Conservation (phyloP, 1,140 invertebrate genomes). For the Xylocopa sonorina region DNA sequence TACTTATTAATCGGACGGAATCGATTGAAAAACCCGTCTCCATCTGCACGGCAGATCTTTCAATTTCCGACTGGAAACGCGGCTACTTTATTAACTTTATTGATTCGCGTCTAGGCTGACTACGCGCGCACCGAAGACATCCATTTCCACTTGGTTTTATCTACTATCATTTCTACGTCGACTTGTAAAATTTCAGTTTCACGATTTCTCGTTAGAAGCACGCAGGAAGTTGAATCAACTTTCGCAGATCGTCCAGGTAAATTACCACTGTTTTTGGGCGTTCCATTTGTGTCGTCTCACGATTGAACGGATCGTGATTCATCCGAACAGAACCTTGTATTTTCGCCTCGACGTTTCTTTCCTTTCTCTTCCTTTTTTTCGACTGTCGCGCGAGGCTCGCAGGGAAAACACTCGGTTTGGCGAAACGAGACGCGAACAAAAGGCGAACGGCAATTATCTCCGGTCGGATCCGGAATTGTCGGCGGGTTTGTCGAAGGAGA, state of each 20-base stretch:
- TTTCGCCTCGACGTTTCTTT: too few species aligned
- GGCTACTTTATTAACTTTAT: constrained; percentile 61
- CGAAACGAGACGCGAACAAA: background rate
- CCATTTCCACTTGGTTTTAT: constrained; percentile 31
- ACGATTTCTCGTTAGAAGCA: too few species aligned
- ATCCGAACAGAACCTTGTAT: too few species aligned
- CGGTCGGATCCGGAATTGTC: background rate
- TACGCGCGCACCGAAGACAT: background rate
- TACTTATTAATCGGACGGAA: constrained; percentile 62
- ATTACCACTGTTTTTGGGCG: too few species aligned
- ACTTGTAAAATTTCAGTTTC: too few species aligned
- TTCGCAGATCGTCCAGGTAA: too few species aligned
- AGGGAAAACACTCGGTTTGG: background rate
- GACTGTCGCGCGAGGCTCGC: background rate
- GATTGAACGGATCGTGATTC: too few species aligned
- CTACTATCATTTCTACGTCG: too few species aligned
- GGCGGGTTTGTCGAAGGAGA: background rate
- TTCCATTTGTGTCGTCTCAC: too few species aligned
- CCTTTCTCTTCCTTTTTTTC: background rate
- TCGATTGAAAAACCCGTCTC: constrained; percentile 52
- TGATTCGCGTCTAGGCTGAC: constrained; percentile 31
- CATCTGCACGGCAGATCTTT: constrained; percentile 59
- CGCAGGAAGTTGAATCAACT: too few species aligned
- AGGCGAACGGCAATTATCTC: background rate
- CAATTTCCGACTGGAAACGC: constrained; percentile 55